These are phyloP conservation scores for Lasioglossum oenotherae DNA, from an alignment of 2,888 invertebrate genomes.

Conservation along the genomic window DNA sequence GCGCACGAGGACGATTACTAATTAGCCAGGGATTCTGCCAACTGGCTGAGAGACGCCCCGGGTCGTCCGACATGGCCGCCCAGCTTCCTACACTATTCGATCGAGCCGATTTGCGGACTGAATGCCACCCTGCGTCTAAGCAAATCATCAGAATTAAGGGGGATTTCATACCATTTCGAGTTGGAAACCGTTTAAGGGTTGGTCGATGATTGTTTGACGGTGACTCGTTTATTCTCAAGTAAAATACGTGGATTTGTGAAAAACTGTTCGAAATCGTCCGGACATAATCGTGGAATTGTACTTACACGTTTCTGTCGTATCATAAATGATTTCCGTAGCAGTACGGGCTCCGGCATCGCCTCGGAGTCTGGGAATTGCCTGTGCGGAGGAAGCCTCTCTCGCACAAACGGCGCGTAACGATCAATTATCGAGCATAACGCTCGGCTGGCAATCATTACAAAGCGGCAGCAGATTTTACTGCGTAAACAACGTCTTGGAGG, in stretches of 20 bases:
- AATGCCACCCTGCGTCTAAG: not conserved
- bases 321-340: not conserved
- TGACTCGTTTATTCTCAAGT: not conserved
- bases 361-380: not conserved
- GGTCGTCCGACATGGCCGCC: not conserved
- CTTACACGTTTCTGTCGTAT: not conserved
- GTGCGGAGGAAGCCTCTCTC: slow-evolving; percentile 27
- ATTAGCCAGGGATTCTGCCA: slow-evolving; percentile 55
- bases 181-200: not conserved
- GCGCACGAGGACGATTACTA: slow-evolving; percentile 57
- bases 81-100: not conserved
- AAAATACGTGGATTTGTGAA: not conserved
- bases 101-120: slow-evolving; percentile 22
- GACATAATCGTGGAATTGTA: not conserved
- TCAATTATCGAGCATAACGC: slow-evolving; percentile 56
- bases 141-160: not conserved
- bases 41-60: slow-evolving; percentile 8
- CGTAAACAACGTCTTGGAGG: slow-evolving; percentile 53
- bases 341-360: not conserved
- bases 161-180: not conserved
- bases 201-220: not conserved
- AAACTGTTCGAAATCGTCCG: no score
- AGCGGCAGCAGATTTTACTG: slow-evolving; percentile 39
- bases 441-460: slow-evolving; percentile 40
- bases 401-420: slow-evolving; percentile 43